Evolutionary conservation across 2,888 invertebrate species (phyloP), one percentile per base, ranked within the genome.

Genomic region (Rugalucina vietnamica): DNA sequence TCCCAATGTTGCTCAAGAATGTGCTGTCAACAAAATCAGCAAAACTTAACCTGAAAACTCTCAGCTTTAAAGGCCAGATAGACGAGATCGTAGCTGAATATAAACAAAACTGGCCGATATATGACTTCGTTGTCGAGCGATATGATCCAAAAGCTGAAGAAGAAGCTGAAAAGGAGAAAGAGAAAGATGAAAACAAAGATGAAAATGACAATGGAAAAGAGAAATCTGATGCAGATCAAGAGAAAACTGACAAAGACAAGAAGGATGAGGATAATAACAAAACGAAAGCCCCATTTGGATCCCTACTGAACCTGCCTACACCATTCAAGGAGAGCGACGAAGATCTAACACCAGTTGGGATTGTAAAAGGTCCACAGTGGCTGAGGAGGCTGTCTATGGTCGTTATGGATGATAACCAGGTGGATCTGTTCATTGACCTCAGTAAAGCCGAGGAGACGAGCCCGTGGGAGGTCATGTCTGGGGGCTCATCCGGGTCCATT

Each of bases 21-120:
- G 94, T 94, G 49, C 86, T 94, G 80, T 92, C 92, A 37, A 92
- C 93, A 4, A 92, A 91, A 50, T 92, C 93, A 5, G 91, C 92
- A 12, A 93, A 92, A 57, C 90, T 94, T 1, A 94, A 93, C 79
- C 85, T 94, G 37, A 94, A 94, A 70, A 94, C 94, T 0, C 89
- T 94, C 29, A 93, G 93, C 69, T 93, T 94, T 79, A 92, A 93
- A 79, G 94, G 93, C 0, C 93, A 93, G 72, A 90, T 94, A 49
- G 93, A 94, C 75, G 92, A 94, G 81, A 92, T 93, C 70, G 91
- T 94, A 39, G 87, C 90, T 8, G 91, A 91, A 39, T 94, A 92
- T 86, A 91, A 91, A 39, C 93, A 94, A 79, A 88, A 91, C 76
- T 94, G 94, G 94, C 94, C 94, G 0, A 91, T 94, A 29, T 89